Evolutionary conservation across 2,797 vertebrate species (phyloP).

Genomic region (Setipinna tenuifilis): DNA sequence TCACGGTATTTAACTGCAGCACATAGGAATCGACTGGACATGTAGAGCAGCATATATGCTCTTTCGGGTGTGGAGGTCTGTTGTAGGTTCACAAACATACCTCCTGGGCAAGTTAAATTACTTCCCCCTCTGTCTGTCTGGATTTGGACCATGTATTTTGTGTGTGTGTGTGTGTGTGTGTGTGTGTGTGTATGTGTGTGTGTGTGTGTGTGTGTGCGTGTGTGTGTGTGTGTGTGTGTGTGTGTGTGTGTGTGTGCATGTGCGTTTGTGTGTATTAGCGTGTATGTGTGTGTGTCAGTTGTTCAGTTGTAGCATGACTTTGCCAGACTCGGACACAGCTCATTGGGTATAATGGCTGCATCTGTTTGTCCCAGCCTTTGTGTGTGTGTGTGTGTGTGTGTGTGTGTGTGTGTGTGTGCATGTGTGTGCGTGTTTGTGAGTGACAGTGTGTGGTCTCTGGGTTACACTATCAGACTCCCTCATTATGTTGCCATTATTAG

Average conservation of each 20-base stretch:
- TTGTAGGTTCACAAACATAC: slow-evolving; percentile 11
- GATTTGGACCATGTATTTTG: not conserved
- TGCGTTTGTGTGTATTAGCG: too few species aligned
- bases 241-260: not conserved
- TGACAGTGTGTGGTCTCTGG: not conserved
- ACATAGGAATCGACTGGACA: not conserved
- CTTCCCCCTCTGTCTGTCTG: not conserved
- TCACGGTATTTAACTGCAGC: not conserved
- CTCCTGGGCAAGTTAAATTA: slow-evolving; percentile 9
- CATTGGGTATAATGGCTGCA: slow-evolving; percentile 19
- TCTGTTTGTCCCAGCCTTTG: slow-evolving; percentile 17
- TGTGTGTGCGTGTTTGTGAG: slow-evolving; percentile 2
- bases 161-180: not conserved
- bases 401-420: not conserved
- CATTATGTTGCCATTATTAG: slow-evolving; percentile 27
- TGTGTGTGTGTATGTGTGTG: not conserved
- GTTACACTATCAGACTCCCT: slow-evolving; percentile 6
- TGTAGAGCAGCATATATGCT: not conserved
- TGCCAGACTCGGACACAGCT: slow-evolving; percentile 16
- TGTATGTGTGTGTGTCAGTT: too few species aligned
- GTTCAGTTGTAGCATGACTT: not conserved
- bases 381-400: not conserved
- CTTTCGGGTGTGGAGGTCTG: not conserved
- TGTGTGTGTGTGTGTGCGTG: not conserved
- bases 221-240: not conserved